Evolutionary conservation across 1,140 invertebrate species (phyloP), one percentile per base, ranked within the genome.

Genomic region (Aphelinus certus): DNA sequence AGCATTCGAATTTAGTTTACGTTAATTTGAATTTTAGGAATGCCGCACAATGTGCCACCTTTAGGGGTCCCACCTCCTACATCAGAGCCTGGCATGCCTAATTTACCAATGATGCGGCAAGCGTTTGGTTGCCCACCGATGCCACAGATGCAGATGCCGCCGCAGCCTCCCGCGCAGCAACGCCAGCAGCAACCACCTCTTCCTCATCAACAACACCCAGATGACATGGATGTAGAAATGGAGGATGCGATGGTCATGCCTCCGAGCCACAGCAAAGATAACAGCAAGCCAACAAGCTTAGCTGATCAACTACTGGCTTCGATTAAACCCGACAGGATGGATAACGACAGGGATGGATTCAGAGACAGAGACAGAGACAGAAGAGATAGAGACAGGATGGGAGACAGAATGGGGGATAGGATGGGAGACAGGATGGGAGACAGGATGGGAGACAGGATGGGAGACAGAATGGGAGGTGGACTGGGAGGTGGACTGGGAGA

Each of bases 181-280:
- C 75, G 75, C n/a, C 78, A 79, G 10, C 77, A 64, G 6, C 72
- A 67, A 3, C 78, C 77, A 10, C 72, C 67, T 10, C n/a, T 76
- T 3, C 74, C 66, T 2, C 66, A 75, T 45, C 79, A 82, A 26
- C 82, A 86, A 62, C 82, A 82, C 47, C 81, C 81, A 1, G 89
- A 89, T 42, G 91, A 92, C 57, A 91, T 92, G 88, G 90, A 91
- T 75, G 91, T 92, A 81, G 91, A 92, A 77, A 90, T 92, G 81
- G 91, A 92, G 82, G 90, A 92, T 60, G 91, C 89, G 7, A 87
- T 88, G 85, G 78, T 82, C 3, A 86, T 86, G 82, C 82, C 83
- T 3, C 51, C 51, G 4, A 53, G 51, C 9, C 51, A 53, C 9
- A 82, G 75, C 63, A 79, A 76, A 7, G 9, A 48, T 2, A 58